Conservation (phyloP, 2,797 vertebrate genomes). For the Lophius americanus region DNA sequence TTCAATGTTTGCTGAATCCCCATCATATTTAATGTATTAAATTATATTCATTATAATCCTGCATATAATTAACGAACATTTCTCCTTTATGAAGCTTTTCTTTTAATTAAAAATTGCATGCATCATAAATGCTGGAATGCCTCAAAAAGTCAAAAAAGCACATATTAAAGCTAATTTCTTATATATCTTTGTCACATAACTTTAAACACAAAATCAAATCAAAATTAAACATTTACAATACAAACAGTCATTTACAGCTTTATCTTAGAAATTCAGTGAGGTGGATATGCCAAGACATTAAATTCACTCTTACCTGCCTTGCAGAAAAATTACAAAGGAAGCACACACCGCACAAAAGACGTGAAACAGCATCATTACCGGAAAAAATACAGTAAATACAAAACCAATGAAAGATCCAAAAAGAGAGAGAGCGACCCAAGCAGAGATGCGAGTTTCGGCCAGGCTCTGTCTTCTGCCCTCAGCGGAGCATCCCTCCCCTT, state of each 20-base stretch:
- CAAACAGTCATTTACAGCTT: neutral
- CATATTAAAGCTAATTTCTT: neutral
- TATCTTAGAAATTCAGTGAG: neutral
- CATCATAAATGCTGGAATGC: neutral
- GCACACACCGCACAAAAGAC: conserved; percentile 60
- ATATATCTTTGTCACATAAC: neutral
- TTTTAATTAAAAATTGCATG: conserved; percentile 32
- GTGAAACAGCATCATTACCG: conserved; percentile 67
- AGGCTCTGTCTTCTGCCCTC: conserved; percentile 46
- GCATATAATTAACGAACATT: neutral
- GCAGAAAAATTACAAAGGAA: conserved; percentile 66
- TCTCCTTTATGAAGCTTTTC: neutral
- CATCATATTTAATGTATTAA: neutral
- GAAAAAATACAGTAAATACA: conserved; percentile 10
- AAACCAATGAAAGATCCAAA: neutral
- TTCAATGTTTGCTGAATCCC: neutral
- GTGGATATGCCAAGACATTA: neutral
- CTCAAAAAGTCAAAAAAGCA: conserved; percentile 6
- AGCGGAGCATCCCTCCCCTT: conserved; percentile 60
- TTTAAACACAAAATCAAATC: neutral
- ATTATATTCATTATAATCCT: neutral
- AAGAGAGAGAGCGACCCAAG: conserved; percentile 7
- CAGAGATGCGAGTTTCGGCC: conserved; percentile 23
- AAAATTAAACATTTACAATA: neutral
- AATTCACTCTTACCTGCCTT: conserved; percentile 71